Evolutionary conservation across 2,113 vertebrate genomes (phyloP).

Genomic region (Nesoenas mayeri): DNA sequence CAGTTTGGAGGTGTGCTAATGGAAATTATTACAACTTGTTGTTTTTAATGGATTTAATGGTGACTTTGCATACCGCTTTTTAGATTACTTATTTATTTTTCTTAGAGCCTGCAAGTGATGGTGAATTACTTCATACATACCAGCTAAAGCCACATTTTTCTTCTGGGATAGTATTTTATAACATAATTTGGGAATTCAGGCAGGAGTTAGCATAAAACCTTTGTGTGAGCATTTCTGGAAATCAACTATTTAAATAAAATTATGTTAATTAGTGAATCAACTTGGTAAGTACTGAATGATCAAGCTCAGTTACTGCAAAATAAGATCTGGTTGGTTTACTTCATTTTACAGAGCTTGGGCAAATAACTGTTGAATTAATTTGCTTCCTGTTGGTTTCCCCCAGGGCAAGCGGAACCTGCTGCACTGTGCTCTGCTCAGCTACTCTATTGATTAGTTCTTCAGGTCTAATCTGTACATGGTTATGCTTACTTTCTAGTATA

Average conservation of each 20-base stretch:
- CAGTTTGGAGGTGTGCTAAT: neutral
- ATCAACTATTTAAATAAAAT: constrained; percentile 46
- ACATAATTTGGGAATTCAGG: neutral
- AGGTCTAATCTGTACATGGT: constrained; percentile 24
- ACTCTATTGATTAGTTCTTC: constrained; percentile 27
- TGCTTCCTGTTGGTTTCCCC: constrained; percentile 47
- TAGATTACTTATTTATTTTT: neutral
- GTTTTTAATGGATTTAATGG: neutral
- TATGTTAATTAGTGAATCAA: constrained; percentile 22
- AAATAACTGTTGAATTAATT: constrained; percentile 65
- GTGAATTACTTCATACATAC: constrained; percentile 8
- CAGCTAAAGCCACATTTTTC: constrained; percentile 18
- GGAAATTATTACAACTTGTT: neutral
- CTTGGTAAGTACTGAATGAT: constrained; percentile 41
- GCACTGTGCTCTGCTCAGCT: neutral
- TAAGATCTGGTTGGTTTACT: constrained; percentile 40
- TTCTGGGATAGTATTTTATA: neutral
- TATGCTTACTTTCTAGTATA: neutral
- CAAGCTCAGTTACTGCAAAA: constrained; percentile 24
- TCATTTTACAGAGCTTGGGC: constrained; percentile 54
- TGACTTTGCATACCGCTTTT: neutral
- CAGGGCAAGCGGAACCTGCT: constrained; percentile 15
- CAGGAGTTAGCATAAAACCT: neutral
- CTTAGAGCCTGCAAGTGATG: neutral
- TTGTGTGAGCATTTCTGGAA: constrained; percentile 6